Conservation (phyloP, 2,797 vertebrate genomes). For the Pachyuromys duprasi region DNA sequence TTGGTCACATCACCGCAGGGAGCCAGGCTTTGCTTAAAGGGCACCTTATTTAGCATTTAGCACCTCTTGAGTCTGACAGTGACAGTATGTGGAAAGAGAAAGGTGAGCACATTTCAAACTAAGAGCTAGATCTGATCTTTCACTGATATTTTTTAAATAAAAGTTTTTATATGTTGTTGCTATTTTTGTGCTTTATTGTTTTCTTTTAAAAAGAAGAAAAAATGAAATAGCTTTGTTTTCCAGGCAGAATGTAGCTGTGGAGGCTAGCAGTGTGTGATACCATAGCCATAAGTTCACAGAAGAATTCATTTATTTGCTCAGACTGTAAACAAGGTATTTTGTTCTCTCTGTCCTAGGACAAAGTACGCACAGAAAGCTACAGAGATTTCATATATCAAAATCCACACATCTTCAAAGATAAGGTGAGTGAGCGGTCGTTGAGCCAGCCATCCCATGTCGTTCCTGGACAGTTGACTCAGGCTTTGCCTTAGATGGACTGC, state of each 20-base stretch:
- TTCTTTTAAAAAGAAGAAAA: conserved; percentile 37
- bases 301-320: background rate
- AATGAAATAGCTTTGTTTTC: background rate
- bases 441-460: background rate
- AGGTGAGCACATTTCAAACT: conserved; percentile 23
- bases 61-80: conserved; percentile 39
- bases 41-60: conserved; percentile 28
- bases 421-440: conserved; percentile 89
- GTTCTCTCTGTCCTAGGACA: conserved; percentile 89
- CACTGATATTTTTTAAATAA: background rate
- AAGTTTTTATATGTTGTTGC: background rate
- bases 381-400: conserved; percentile 96
- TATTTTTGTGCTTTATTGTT: conserved; percentile 33
- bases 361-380: conserved; percentile 96
- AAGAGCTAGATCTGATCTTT: background rate
- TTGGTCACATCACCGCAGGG: background rate
- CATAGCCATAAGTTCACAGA: background rate
- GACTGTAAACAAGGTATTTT: background rate
- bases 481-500: conserved; percentile 86
- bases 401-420: conserved; percentile 95
- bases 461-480: conserved; percentile 84
- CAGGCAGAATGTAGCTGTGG: background rate
- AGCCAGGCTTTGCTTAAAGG: background rate
- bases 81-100: background rate
- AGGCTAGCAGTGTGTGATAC: background rate